Evolutionary conservation across 2,113 vertebrate species (phyloP).

Genomic region (Bubalus kerabau): DNA sequence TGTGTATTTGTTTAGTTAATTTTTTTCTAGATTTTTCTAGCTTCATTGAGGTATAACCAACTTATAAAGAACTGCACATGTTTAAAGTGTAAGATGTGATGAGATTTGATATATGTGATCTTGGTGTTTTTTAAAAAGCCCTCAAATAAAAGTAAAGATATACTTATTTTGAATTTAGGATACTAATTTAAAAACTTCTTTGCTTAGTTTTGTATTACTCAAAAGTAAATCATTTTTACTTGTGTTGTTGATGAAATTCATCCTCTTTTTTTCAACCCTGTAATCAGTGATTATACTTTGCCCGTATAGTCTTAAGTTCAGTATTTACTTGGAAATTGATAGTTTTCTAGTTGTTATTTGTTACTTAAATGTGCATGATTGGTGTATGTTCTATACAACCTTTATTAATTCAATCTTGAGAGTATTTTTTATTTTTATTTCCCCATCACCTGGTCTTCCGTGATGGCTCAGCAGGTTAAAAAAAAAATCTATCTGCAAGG

Average conservation of each 20-base stretch:
- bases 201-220: neutral
- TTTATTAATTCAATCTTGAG: neutral
- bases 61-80: neutral
- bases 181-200: neutral
- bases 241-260: neutral
- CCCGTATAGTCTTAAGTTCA: neutral
- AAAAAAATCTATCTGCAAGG: neutral
- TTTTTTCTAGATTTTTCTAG: neutral
- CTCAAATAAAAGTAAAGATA: neutral
- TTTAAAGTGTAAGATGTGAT: neutral
- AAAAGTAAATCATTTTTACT: neutral
- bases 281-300: neutral
- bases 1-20: neutral
- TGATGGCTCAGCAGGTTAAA: neutral
- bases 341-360: neutral
- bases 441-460: neutral
- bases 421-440: neutral
- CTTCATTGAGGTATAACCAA: neutral
- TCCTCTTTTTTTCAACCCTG: neutral
- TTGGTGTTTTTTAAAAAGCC: neutral
- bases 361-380: neutral
- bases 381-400: neutral
- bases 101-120: neutral
- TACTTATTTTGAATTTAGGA: neutral
- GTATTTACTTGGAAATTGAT: neutral